phyloP scores from a whole-genome alignment of 2,888 invertebrate genomes.

The Polymixis lichenea region DNA sequence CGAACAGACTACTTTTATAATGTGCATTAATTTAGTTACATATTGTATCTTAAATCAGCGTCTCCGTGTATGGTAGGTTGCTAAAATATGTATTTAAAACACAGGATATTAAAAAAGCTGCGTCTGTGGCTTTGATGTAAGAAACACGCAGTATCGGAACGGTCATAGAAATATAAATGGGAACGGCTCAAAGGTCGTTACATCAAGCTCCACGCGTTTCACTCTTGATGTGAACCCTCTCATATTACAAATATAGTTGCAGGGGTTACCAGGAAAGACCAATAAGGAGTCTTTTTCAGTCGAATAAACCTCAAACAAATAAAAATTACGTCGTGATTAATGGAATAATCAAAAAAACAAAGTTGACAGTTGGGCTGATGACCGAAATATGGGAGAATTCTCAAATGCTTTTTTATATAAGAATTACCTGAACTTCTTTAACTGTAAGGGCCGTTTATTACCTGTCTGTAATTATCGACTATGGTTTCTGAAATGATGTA shows the following conservation, averaged over 20 bases:
- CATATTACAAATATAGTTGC: background rate
- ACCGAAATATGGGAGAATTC: background rate
- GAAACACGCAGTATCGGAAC: background rate
- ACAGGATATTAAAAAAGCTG: background rate
- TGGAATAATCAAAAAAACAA: background rate
- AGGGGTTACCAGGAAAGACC: slow-evolving; percentile 6
- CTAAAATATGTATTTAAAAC: too few relatives aligned
- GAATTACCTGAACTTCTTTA: background rate
- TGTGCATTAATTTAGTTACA: too few relatives aligned
- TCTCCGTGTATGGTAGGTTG: background rate
- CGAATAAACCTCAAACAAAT: background rate
- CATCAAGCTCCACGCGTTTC: slow-evolving; percentile 1
- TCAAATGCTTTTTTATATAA: background rate
- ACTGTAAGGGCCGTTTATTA: background rate
- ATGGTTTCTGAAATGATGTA: background rate
- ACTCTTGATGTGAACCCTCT: background rate
- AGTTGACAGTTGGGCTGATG: background rate
- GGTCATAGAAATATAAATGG: too few relatives aligned
- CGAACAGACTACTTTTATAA: too few relatives aligned
- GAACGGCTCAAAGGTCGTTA: background rate
- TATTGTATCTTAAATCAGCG: background rate
- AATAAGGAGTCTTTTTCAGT: slow-evolving; percentile 1
- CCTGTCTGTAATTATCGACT: background rate
- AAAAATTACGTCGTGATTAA: background rate
- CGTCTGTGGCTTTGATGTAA: background rate